A percentile compares a stretch with the other conserved stretches of the same genome.
Evolutionary conservation across 1,140 invertebrate genomes (phyloP).

Genomic region (Hycleus phaleratus): DNA sequence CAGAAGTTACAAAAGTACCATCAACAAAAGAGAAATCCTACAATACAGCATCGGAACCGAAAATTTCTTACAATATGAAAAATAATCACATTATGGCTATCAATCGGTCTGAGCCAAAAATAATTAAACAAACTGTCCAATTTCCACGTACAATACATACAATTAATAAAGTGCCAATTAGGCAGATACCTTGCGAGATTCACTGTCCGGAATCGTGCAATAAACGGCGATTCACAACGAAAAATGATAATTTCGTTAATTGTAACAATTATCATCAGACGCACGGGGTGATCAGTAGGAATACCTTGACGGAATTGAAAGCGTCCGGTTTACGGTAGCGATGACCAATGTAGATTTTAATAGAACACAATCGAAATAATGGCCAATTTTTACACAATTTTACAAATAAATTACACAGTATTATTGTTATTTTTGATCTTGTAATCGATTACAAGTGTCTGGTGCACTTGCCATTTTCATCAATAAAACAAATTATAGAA

Average conservation of each 20-base stretch:
- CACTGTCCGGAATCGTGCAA: slow-evolving; percentile 2
- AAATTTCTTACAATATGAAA: slow-evolving; percentile 11
- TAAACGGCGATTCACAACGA: slow-evolving; percentile 3
- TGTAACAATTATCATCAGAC: slow-evolving; percentile 38
- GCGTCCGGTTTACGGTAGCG: slow-evolving; percentile 34
- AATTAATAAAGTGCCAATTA: slow-evolving; percentile 16
- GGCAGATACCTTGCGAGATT: slow-evolving; percentile 20
- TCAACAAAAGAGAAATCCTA: slow-evolving; percentile 14
- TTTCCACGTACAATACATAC: slow-evolving; percentile 20
- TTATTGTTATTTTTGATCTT: slow-evolving; percentile 10
- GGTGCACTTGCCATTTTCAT: slow-evolving; percentile 11
- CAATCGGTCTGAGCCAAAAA: neutral
- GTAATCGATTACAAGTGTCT: slow-evolving; percentile 6
- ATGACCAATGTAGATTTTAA: neutral
- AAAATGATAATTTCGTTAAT: slow-evolving; percentile 19
- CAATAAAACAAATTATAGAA: slow-evolving; percentile 6
- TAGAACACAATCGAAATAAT: no score
- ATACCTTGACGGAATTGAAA: slow-evolving; percentile 37
- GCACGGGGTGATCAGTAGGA: slow-evolving; percentile 39
- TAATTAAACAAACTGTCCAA: slow-evolving; percentile 6
- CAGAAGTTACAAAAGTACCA: slow-evolving; percentile 27
- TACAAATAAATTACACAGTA: slow-evolving; percentile 6
- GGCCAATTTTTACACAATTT: slow-evolving; percentile 5
- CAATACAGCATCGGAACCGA: slow-evolving; percentile 25
- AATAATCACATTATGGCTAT: neutral